Conservation (phyloP, 2,888 invertebrate genomes). For the Helicoverpa assulta region DNA sequence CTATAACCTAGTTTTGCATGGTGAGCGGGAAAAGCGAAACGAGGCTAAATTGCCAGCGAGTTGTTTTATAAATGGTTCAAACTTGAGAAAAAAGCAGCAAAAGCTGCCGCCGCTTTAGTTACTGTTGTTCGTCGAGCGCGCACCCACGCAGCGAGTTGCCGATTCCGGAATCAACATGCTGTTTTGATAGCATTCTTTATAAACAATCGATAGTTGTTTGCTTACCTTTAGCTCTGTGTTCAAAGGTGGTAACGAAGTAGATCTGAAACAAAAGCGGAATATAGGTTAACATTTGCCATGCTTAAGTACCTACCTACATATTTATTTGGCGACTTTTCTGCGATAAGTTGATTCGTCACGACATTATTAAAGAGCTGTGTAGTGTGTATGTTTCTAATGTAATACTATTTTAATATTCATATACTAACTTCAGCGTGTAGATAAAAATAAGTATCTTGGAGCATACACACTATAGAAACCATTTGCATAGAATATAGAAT, state of each 20-base stretch:
- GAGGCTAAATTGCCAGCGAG: conserved; percentile 73
- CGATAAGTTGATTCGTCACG: no score
- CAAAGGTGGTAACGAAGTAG: conserved; percentile 28
- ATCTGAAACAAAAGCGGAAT: conserved; percentile 55
- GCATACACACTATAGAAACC: not conserved
- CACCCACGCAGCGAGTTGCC: conserved; percentile 24
- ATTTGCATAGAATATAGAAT: not conserved
- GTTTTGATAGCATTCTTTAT: conserved; percentile 45
- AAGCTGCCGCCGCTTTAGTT: conserved; percentile 48
- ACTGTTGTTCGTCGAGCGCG: conserved; percentile 63
- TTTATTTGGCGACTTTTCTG: not conserved
- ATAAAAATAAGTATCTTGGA: not conserved
- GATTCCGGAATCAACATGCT: conserved; percentile 36
- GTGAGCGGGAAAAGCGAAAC: conserved; percentile 72
- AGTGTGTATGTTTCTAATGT: not conserved
- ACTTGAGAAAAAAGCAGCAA: conserved; percentile 63
- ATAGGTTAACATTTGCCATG: conserved; percentile 17
- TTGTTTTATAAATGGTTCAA: conserved; percentile 71
- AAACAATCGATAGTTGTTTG: conserved; percentile 31
- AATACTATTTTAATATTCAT: not conserved
- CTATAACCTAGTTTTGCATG: conserved; percentile 79
- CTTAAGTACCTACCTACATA: not conserved
- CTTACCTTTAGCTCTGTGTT: conserved; percentile 51
- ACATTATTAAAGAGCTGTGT: no score
- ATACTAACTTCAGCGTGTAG: not conserved